Evolutionary conservation across 2,797 vertebrate genomes (phyloP), one percentile per base, ranked within the genome.

Genomic region (Hippoglossus hippoglossus): DNA sequence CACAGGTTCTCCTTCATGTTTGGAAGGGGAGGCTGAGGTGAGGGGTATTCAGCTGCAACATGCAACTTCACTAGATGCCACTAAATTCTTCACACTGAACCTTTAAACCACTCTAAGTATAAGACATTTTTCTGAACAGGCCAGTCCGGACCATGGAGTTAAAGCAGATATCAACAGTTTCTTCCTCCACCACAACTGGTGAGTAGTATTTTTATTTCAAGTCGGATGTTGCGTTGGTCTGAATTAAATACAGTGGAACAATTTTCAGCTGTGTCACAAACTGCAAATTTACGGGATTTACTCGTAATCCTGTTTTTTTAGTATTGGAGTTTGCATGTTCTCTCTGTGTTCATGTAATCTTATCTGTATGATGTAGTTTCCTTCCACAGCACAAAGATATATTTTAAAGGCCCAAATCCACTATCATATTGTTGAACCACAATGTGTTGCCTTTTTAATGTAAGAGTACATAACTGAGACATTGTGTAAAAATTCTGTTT

Each of bases 101-200:
- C 36, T 39, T 39, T 46, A 46, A 79, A 73, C 47, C 79, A 65
- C 56, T 82, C 83, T 87, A 91, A 92, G 89, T 53, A 77, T 65
- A 56, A 83, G 82, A 57, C 86, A 81, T 93, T 65, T 92, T 84
- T 92, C 73, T 81, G 77, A 89, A 92, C 91, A 95, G 94, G 82
- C 88, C 83, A 16, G 84, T 90, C 83, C 90, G 93, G 82, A 81
- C 92, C 31, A 55, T 92, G 79, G 95, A 95, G 64, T 21, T 91
- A 58, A 94, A 94, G 88, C 91, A 89, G 81, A 76, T 73, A 63
- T 72, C 87, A 72, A 63, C 81, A 10, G 77, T 86, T 78, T 78
- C 82, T 49, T 83, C 90, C 6, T 80, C 89, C n/a, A 82, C 36
- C 64, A 72, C 89, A 63, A 60, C 82, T 80, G 91, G 95, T 95